These are phyloP conservation scores for Eurypyga helias DNA, from an alignment of 2,113 vertebrate genomes.

Conservation along the genomic window DNA sequence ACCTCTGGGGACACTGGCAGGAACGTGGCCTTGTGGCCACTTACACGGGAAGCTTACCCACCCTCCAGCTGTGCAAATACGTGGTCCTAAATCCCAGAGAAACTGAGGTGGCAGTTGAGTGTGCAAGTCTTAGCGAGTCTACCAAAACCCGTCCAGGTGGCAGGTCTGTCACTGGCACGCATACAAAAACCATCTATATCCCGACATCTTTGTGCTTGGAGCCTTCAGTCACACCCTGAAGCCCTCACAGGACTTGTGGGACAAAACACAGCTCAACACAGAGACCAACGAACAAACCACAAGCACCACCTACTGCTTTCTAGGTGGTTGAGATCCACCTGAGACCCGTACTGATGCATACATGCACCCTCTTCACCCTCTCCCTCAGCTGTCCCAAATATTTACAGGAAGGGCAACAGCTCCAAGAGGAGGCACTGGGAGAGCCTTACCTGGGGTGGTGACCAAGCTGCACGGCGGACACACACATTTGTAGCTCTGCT, in stretches of 20 bases:
- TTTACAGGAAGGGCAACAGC: neutral
- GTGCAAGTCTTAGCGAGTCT: neutral
- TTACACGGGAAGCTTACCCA: neutral
- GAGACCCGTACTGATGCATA: neutral
- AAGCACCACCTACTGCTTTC: neutral
- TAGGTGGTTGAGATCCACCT: neutral
- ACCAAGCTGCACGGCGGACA: neutral
- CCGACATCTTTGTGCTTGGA: neutral
- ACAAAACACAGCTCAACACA: neutral
- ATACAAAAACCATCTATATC: neutral
- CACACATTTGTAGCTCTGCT: neutral
- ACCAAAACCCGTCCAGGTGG: neutral
- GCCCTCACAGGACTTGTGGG: neutral
- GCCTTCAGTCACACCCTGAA: neutral
- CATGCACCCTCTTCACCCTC: neutral
- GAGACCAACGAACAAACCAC: neutral
- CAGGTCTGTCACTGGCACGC: neutral
- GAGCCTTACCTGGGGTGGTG: neutral
- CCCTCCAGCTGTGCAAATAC: neutral
- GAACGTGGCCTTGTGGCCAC: neutral
- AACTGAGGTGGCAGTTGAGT: neutral
- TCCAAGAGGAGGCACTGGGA: neutral
- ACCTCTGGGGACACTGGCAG: neutral
- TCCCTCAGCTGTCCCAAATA: neutral
- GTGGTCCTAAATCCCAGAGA: neutral